These are phyloP conservation scores for Octomys mimax DNA, from an alignment of 2,797 vertebrate genomes.

Conservation along the genomic window DNA sequence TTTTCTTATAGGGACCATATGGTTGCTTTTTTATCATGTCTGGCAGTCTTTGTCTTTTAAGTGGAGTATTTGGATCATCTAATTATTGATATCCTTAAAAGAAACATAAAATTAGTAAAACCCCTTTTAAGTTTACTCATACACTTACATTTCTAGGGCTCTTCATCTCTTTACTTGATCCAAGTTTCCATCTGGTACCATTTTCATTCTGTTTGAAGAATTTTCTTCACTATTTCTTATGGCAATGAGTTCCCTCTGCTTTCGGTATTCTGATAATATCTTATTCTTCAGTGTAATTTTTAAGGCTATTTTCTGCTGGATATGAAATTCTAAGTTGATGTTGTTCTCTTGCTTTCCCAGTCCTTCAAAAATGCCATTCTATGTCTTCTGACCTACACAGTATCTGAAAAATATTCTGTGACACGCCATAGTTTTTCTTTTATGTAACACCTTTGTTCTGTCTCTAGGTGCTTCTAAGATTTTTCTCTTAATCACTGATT, in stretches of 20 bases:
- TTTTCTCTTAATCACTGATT: not conserved
- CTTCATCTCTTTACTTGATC: not conserved
- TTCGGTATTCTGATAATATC: not conserved
- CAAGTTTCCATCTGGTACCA: not conserved
- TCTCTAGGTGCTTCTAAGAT: not conserved
- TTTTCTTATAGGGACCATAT: not conserved
- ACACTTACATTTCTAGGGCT: not conserved
- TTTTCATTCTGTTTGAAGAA: not conserved
- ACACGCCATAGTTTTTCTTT: not conserved
- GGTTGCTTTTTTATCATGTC: not conserved
- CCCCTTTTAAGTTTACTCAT: not conserved
- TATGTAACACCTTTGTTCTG: not conserved
- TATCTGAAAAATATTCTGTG: not conserved
- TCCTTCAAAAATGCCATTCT: not conserved
- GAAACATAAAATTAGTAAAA: not conserved
- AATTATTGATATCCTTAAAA: not conserved
- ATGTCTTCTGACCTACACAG: not conserved
- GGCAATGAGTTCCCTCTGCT: not conserved
- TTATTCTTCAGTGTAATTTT: not conserved
- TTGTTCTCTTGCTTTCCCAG: not conserved
- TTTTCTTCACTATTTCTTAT: not conserved
- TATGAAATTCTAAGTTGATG: not conserved
- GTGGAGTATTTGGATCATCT: not conserved
- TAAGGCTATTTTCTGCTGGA: constrained; percentile 23
- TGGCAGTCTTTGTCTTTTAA: not conserved